phyloP scores from a whole-genome alignment of 2,797 vertebrate species.

The Glossophaga mutica region DNA sequence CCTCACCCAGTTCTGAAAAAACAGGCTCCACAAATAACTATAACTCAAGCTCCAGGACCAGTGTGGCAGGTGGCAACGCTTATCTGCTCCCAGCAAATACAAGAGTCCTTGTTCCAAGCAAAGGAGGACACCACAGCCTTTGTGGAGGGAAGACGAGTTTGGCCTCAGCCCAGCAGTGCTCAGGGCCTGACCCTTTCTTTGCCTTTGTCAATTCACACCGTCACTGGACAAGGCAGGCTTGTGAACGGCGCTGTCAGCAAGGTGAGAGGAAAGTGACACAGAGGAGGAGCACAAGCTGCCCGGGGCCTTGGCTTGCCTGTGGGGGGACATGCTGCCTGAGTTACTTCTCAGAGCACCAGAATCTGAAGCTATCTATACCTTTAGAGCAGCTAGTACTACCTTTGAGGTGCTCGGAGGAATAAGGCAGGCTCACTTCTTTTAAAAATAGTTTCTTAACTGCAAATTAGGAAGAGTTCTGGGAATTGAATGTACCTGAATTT shows the following conservation, averaged over 20 bases:
- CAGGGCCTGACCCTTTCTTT: not conserved
- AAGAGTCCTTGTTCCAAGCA: not conserved
- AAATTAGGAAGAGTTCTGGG: slow-evolving; percentile 11
- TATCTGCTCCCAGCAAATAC: not conserved
- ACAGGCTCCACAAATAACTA: not conserved
- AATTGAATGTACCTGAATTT: slow-evolving; percentile 1
- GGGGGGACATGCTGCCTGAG: not conserved
- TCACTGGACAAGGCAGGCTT: not conserved
- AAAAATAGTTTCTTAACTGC: not conserved
- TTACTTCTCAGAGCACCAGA: not conserved
- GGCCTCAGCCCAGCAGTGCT: not conserved
- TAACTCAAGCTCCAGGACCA: not conserved
- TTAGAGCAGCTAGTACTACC: not conserved
- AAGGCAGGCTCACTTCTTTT: not conserved
- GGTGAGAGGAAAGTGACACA: not conserved
- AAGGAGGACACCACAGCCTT: not conserved
- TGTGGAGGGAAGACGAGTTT: not conserved
- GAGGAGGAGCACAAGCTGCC: not conserved
- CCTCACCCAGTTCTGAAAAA: not conserved
- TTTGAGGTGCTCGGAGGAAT: not conserved
- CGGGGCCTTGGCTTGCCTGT: not conserved
- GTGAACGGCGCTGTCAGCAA: not conserved
- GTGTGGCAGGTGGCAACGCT: not conserved
- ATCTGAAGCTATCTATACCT: not conserved
- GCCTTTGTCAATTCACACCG: not conserved